A percentile compares a stretch with the other conserved stretches of the same genome.
Evolutionary conservation across 2,888 invertebrate species (phyloP).

Genomic region (Heliconius ethilla): DNA sequence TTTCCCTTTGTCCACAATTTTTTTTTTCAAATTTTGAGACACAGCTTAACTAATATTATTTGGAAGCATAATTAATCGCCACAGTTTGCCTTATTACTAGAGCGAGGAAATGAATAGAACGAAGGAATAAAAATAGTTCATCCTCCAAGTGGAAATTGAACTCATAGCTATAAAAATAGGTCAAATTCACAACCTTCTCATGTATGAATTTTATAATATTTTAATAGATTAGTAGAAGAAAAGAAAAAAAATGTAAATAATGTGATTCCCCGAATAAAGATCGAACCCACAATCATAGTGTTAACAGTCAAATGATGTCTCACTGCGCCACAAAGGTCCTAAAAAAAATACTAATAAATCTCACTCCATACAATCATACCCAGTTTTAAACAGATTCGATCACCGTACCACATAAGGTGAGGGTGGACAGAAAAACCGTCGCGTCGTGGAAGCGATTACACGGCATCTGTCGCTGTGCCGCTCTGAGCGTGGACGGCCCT

Average conservation of each 20-base stretch:
- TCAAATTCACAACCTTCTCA: too few species aligned
- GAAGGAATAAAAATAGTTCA: too few species aligned
- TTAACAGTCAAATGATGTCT: neutral
- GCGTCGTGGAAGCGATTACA: conserved; percentile 79
- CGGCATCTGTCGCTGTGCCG: conserved; percentile 77
- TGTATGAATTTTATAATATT: too few species aligned
- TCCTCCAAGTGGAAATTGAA: too few species aligned
- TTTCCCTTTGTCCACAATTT: neutral
- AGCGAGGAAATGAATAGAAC: too few species aligned
- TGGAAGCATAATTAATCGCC: too few species aligned
- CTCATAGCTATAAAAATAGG: too few species aligned
- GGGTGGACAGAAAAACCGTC: conserved; percentile 69
- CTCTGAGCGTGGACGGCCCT: conserved; percentile 49
- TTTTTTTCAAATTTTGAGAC: neutral
- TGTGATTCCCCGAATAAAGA: neutral
- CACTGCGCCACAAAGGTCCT: neutral
- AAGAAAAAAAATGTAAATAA: too few species aligned
- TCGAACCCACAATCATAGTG: neutral
- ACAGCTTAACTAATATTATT: too few species aligned
- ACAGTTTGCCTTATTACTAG: too few species aligned
- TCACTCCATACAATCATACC: conserved; percentile 51
- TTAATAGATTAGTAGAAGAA: too few species aligned
- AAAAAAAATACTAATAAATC: conserved; percentile 41
- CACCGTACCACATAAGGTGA: conserved; percentile 65
- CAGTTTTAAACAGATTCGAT: conserved; percentile 78